Evolutionary conservation across 2,113 vertebrate species (phyloP), one percentile per base, ranked within the genome.

Genomic region (Dendropsophus ebraccatus): DNA sequence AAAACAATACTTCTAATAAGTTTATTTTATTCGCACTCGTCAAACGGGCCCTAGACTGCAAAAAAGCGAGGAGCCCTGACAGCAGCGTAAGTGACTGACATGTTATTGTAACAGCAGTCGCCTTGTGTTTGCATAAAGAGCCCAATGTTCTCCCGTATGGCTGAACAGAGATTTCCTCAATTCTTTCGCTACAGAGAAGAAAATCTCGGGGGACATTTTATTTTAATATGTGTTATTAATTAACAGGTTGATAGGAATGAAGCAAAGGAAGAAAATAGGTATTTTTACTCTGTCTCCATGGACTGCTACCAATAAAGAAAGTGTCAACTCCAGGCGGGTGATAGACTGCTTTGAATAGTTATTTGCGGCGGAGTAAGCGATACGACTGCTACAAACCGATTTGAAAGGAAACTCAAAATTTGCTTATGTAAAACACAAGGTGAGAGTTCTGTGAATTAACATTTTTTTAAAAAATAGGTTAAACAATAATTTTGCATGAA

Each of bases 141-240:
- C 49, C 41, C 28, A 32, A 32, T 54, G 47, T 77, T 77, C 25
- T 54, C 49, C 19, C 25, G 14, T 37, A 45, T 23, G 35, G 30
- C 2, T 35, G 77, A 41, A 80, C 54, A 45, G 32, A 79, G 56
- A 54, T 32, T 77, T 41, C 56, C 45, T 80, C 35, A 45, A 37
- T 58, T 80, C 37, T 23, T 58, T 35, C 45, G 35, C 23, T 41
- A 28, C 37, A 80, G 23, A 47, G 56, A 19, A 19, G 19, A 37
- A 2, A 81, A 62, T 47, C 78, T 62, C 56, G 7, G 14, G 58
- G 56, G 78, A 2, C 78, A 45, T 81, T 56, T 81, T 81, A 65
- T 81, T 81, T 65, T 47, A 81, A 81, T 77, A 77, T 81, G 78
- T 81, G 78, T 81, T 65, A 81, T 81, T 81, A 58, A 81, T 81